These are phyloP conservation scores for Epinephelus malabaricus DNA, from an alignment of 2,797 vertebrate species.

Conservation along the genomic window DNA sequence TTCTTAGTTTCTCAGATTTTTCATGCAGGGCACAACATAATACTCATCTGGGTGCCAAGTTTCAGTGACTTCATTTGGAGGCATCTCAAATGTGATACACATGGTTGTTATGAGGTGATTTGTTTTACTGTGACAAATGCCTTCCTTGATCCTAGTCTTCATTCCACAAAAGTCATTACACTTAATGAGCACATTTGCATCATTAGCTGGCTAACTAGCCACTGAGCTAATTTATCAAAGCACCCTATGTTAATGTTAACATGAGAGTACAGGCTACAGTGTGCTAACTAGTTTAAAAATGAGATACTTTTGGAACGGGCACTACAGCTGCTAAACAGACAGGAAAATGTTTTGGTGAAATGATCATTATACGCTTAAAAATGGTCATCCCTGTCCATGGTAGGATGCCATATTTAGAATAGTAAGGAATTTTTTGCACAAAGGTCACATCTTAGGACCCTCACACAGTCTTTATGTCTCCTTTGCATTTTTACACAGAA, in stretches of 20 bases:
- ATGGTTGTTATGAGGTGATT: slow-evolving; percentile 3
- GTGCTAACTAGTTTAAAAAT: background rate
- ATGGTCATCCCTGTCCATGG: no score
- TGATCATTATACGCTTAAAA: no score
- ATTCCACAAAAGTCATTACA: slow-evolving; percentile 17
- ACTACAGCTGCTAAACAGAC: background rate
- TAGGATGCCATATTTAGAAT: no score
- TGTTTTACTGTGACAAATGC: slow-evolving; percentile 16
- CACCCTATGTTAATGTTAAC: slow-evolving; percentile 12
- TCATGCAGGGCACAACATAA: background rate
- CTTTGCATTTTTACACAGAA: no score
- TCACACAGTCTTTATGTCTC: no score
- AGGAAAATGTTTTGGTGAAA: background rate
- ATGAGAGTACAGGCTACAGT: background rate
- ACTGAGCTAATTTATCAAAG: slow-evolving; percentile 29
- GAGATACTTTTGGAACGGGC: background rate
- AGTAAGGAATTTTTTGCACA: no score
- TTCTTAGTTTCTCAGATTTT: background rate
- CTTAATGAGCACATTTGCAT: slow-evolving; percentile 34
- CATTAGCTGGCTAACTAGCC: slow-evolving; percentile 47
- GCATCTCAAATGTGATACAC: background rate
- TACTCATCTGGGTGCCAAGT: background rate
- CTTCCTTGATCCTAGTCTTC: slow-evolving; percentile 11
- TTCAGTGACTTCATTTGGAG: background rate
- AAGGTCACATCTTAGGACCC: no score